Base-by-base conservation (phyloP, 2,888 invertebrate genomes). In the Thereva nobilitata region DNA sequence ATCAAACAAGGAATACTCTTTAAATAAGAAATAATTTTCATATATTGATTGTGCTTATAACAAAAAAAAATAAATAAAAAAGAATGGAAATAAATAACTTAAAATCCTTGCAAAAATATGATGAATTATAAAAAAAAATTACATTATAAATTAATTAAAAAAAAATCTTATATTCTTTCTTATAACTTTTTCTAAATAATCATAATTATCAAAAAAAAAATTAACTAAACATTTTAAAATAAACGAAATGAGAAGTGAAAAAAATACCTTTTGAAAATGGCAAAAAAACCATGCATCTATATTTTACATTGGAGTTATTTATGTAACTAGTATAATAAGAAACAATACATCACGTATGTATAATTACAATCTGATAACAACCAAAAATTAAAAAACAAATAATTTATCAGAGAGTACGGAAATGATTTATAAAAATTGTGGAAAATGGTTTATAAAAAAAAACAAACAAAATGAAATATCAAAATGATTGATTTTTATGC, bases 251-350 rank as follows among this genome's bases (percentile, higher is more conserved):
- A 38, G 38, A 38, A 54, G 23, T 7, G 35, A 9, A 9, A 8
- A 64, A 10, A 41, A 41, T 12, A 50, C 5, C 4, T 56, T 34
- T 23, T 44, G 34, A 9, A 49, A 42, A 42, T 23, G 9, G 50
- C 53, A 53, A 42, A 12, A 54, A 53, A 59, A 57, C 56, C 67
- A 68, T 64, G 67, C 66, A 71, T 71, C 72, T 74, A 72, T 74
- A 74, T 74, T 74, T 73, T 73, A 73, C 71, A 71, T 75, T 74
- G 40, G 49, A 76, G 76, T 76, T 75, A 76, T 76, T 76, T 76
- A 76, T 76, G 76, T 75, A 75, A 73, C 73, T 76, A 76, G 76
- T 75, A 71, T 71, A 72, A 73, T 73, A 67, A 71, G 69, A 69
- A 50, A 50, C 34, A 50, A 42, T 23, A 50, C 44, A 40, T 9